These are phyloP conservation scores for Plectrocnemia conspersa DNA, from an alignment of 1,140 invertebrate genomes.

Conservation along the genomic window DNA sequence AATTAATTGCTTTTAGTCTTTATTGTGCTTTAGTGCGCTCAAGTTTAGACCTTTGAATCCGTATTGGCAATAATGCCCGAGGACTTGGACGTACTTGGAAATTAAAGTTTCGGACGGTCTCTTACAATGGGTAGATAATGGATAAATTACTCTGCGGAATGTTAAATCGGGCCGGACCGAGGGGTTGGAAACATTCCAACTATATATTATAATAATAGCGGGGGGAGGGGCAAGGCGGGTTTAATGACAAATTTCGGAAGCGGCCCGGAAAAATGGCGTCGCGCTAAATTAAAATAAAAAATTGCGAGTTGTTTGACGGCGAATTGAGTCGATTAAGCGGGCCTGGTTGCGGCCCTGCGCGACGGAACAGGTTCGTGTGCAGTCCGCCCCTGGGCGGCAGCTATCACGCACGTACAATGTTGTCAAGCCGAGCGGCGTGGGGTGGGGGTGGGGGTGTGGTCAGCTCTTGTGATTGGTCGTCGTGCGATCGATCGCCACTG, in stretches of 20 bases:
- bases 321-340: too few relatives aligned
- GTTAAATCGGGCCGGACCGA: background rate
- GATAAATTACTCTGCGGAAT: constrained; percentile 1
- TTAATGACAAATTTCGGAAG: too few relatives aligned
- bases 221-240: too few relatives aligned
- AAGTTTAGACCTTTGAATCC: background rate
- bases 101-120: background rate
- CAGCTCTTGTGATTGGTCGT: constrained; percentile 31
- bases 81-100: background rate
- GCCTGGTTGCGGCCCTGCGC: too few relatives aligned
- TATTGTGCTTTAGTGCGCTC: too few relatives aligned
- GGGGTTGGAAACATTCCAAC: background rate
- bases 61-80: background rate
- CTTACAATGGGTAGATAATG: background rate
- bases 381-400: background rate
- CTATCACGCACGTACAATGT: constrained; percentile 8
- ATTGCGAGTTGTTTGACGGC: too few relatives aligned
- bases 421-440: constrained; percentile 1
- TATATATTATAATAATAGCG: background rate
- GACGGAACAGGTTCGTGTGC: constrained; percentile 1
- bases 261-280: too few relatives aligned
- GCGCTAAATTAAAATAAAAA: too few relatives aligned
- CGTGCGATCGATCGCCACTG: constrained; percentile 30
- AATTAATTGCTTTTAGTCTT: too few relatives aligned
- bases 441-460: constrained; percentile 31